Evolutionary conservation across 2,888 invertebrate species (phyloP), one percentile per base, ranked within the genome.

Genomic region (Mythimna albipuncta): DNA sequence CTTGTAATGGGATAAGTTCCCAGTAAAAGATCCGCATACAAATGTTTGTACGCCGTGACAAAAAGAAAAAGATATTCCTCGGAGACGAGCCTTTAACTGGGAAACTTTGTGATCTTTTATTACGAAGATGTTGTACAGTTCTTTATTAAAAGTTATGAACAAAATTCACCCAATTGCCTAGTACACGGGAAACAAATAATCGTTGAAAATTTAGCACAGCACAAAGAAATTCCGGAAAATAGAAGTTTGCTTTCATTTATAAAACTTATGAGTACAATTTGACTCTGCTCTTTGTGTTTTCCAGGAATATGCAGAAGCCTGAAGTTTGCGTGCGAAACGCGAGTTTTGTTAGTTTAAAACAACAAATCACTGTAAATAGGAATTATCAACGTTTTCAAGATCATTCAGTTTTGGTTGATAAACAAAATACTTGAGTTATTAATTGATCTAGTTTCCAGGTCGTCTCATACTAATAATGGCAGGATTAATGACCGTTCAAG

Each of bases 1-100:
- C 74, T 83, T 85, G 78, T 90, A 91, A 92, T 90, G 82, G 90
- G 87, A 90, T 89, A 91, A 93, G 88, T 92, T 92, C 85, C 64
- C 62, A 81, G 85, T 76, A 75, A 82, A 84, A 82, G 74, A 77
- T 84, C 83, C 83, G 89, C 88, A 90, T 90, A 90, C 88, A 88
- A 90, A 91, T 88, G 83, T 81, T 82, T 85, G 77, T 71, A 72
- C 82, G 64, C 52, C 57, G 62, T 77, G 67, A 77, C 64, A 74
- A 74, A 81, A 81, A 67, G 71, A 67, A 77, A 80, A 79, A 78
- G 55, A 69, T 62, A 77, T 63, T 68, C 61, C 62, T 67, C 21
- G 54, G 66, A 47, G 54, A 73, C 72, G 74, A 72, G 64, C 35
- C 68, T 73, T 75, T 67, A 64, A 79, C 68, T 71, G 21, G 47